A percentile compares a stretch with the other conserved stretches of the same genome.
phyloP scores from a whole-genome alignment of 2,797 vertebrate species.

The Silurus lanzhouensis region DNA sequence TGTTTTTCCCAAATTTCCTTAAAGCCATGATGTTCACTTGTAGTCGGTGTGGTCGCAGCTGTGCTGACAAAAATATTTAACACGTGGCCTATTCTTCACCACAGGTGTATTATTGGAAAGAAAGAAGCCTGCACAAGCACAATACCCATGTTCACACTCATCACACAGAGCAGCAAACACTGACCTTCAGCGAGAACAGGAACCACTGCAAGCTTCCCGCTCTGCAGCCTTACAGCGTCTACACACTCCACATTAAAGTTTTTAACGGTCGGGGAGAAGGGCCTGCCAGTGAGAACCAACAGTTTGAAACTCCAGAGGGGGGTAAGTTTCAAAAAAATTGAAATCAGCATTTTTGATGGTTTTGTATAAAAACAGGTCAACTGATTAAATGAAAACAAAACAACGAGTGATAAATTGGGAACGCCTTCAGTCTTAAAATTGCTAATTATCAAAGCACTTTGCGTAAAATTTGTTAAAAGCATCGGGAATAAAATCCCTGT shows the following conservation, averaged over 20 bases:
- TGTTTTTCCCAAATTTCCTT: not conserved
- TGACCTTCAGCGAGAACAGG: constrained; percentile 86
- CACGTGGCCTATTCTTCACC: constrained; percentile 5
- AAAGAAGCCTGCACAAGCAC: constrained; percentile 80
- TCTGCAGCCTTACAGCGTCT: constrained; percentile 87
- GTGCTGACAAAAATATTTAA: not conserved
- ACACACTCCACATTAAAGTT: constrained; percentile 84
- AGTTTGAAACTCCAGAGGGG: constrained; percentile 91
- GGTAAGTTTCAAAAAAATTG: too few relatives aligned
- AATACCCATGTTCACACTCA: constrained; percentile 66
- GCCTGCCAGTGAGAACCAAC: constrained; percentile 77
- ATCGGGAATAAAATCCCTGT: not conserved
- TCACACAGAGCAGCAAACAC: constrained; percentile 84
- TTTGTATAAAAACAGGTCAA: not conserved
- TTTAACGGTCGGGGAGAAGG: constrained; percentile 92
- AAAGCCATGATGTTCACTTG: not conserved
- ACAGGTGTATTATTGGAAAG: constrained; percentile 93
- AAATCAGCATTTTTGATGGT: not conserved
- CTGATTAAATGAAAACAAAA: not conserved
- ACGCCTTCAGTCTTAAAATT: not conserved
- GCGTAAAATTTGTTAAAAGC: not conserved
- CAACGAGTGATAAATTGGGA: not conserved
- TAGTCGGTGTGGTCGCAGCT: not conserved
- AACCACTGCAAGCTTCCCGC: constrained; percentile 87
- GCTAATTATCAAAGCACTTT: not conserved